Conservation (phyloP, 2,888 invertebrate genomes). For the Drymonia ruficornis region DNA sequence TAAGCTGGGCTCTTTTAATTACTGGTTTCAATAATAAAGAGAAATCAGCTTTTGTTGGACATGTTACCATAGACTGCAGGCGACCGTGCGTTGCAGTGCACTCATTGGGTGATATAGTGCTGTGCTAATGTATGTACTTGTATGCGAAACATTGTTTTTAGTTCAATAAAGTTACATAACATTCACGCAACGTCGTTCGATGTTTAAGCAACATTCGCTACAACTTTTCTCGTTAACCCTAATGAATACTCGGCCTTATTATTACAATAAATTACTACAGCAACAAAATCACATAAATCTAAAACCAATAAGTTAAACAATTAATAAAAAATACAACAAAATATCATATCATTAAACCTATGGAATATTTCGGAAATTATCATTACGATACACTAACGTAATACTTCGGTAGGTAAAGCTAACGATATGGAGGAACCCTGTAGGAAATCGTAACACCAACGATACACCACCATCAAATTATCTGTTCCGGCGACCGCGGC, state of each 20-base stretch:
- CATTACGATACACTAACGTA: constrained; percentile 71
- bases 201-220: too few relatives aligned
- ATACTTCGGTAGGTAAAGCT: constrained; percentile 82
- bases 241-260: not conserved
- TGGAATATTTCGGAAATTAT: constrained; percentile 75
- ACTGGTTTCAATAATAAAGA: too few relatives aligned
- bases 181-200: too few relatives aligned
- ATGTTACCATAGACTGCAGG: too few relatives aligned
- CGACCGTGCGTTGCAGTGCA: too few relatives aligned
- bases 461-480: constrained; percentile 35
- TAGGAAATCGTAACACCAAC: constrained; percentile 75
- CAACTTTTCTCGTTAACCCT: too few relatives aligned
- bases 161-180: too few relatives aligned
- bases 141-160: too few relatives aligned
- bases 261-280: constrained; percentile 9
- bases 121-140: too few relatives aligned
- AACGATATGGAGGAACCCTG: constrained; percentile 85
- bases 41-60: too few relatives aligned
- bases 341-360: constrained; percentile 65
- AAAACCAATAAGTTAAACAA: constrained; percentile 9
- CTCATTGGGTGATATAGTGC: too few relatives aligned
- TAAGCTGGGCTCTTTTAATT: too few relatives aligned
- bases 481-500: constrained; percentile 16
- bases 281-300: not conserved
- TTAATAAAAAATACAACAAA: constrained; percentile 48